Percentiles rank a stretch among this genome's conserved stretches.
phyloP scores from a whole-genome alignment of 2,113 vertebrate genomes.

The Pollimyrus isidori region DNA sequence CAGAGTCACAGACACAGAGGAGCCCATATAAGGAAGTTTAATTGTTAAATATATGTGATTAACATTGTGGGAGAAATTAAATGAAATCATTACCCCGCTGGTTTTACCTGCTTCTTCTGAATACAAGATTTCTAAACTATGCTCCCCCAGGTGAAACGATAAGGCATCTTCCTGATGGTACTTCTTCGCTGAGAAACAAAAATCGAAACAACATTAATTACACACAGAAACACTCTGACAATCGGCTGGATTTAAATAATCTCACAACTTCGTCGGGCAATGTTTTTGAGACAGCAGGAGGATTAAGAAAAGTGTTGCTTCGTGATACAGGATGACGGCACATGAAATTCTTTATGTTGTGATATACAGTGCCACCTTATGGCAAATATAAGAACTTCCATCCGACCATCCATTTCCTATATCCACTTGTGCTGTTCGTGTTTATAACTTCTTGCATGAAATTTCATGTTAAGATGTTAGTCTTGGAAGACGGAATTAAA shows the following conservation, averaged over 20 bases:
- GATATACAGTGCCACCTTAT: not conserved
- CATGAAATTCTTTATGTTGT: not conserved
- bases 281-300: not conserved
- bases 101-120: not conserved
- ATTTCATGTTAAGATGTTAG: not conserved
- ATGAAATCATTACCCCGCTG: not conserved
- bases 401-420: not conserved
- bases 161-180: not conserved
- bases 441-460: not conserved
- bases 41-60: not conserved
- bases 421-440: not conserved
- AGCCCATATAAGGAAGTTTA: not conserved
- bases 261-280: not conserved
- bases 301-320: not conserved
- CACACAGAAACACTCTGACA: not conserved
- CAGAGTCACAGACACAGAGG: not conserved
- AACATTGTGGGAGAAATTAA: not conserved
- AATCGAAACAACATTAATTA: not conserved
- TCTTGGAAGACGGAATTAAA: not conserved
- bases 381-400: not conserved
- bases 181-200: not conserved
- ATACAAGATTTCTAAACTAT: not conserved
- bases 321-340: not conserved
- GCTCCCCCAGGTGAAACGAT: not conserved
- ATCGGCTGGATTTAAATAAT: not conserved